Conservation (phyloP, 2,888 invertebrate species). For the Tenthredo notha region DNA sequence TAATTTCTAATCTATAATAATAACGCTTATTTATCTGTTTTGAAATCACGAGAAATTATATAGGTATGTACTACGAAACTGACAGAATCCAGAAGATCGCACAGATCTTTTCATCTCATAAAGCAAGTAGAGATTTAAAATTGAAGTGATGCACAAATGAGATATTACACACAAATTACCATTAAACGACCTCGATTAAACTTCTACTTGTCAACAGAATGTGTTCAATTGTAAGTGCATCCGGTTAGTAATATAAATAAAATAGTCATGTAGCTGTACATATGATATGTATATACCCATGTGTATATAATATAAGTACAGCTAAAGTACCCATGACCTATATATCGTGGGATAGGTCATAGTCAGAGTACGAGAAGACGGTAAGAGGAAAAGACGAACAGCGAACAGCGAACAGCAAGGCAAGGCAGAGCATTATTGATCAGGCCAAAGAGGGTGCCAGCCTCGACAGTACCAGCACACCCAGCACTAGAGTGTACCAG, state of each 20-base stretch:
- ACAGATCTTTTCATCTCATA: not conserved
- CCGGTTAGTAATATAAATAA: not conserved
- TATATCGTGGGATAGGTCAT: slow-evolving; percentile 49
- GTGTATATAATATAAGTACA: not conserved
- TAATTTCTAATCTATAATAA: not conserved
- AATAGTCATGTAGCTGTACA: not conserved
- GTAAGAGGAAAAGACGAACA: slow-evolving; percentile 7
- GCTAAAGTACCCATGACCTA: slow-evolving; percentile 41
- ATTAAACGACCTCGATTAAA: not conserved
- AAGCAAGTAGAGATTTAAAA: not conserved
- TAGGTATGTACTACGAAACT: no score
- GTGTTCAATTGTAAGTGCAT: not conserved
- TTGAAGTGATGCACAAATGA: not conserved
- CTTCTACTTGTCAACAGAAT: not conserved
- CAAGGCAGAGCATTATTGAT: slow-evolving; percentile 46
- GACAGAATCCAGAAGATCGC: not conserved
- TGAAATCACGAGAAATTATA: no score
- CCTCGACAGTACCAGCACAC: not conserved
- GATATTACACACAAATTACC: not conserved
- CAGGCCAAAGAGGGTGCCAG: slow-evolving; percentile 44
- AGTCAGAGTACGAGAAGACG: not conserved
- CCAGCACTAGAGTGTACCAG: not conserved
- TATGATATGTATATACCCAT: not conserved
- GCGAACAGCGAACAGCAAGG: no score
- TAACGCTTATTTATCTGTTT: no score